Conservation (phyloP, 2,113 vertebrate species). For the Phainopepla nitens region DNA sequence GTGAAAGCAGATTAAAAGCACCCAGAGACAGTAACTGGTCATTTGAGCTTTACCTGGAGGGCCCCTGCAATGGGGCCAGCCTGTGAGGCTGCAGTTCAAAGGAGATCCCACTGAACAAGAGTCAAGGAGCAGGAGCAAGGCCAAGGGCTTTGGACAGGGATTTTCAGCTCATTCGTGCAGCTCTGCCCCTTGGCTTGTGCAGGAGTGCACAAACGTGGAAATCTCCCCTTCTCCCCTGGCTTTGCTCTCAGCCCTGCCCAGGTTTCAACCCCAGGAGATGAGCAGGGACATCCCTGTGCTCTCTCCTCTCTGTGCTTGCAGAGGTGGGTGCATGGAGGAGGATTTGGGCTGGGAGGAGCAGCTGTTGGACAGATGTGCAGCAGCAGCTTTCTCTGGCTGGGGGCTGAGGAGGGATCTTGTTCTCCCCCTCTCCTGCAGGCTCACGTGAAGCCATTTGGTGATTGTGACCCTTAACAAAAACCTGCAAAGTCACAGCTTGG, state of each 20-base stretch:
- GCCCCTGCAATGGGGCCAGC: background rate
- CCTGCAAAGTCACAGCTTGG: background rate
- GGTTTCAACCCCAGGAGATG: background rate
- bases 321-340: rapidly evolving
- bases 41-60: background rate
- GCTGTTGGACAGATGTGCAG: rapidly evolving
- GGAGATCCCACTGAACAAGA: background rate
- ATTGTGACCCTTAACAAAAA: rapidly evolving
- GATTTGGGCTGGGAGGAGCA: background rate
- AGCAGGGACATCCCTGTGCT: rapidly evolving
- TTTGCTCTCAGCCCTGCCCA: background rate
- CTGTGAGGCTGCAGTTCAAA: rapidly evolving
- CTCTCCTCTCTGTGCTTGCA: rapidly evolving
- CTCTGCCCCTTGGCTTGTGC: background rate
- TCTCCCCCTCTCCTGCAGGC: background rate
- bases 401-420: background rate
- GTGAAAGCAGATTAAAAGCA: background rate
- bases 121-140: background rate
- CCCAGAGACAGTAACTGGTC: background rate
- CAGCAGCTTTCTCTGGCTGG: background rate
- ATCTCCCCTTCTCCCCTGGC: rapidly evolving
- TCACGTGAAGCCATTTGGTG: rapidly evolving
- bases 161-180: rapidly evolving
- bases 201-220: background rate
- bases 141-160: background rate